Evolutionary conservation across 1,140 invertebrate species (phyloP), one percentile per base, ranked within the genome.

Genomic region (Leptopilina clavipes): DNA sequence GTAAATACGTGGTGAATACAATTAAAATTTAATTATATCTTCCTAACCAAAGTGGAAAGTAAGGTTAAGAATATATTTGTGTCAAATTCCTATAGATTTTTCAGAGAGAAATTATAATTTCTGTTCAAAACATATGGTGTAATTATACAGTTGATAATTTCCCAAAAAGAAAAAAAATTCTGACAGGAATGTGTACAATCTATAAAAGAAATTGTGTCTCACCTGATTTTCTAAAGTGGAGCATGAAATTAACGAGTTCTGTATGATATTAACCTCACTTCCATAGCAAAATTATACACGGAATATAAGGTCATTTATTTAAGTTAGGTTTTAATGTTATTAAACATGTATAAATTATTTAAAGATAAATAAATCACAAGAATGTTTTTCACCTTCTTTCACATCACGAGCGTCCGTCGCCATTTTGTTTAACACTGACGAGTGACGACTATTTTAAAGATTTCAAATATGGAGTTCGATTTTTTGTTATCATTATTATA

Each of bases 361-460:
- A 17, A 52, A 52, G 14, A 17, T 52, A 52, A 52, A 52, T 52
- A 52, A 52, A 52, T 52, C 3, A 0, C 48, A 17, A 17, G 6
- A 52, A 52, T 17, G 8, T 52, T 1, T 52, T 52, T 52, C 48
- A 17, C n/a, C 14, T n/a, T 52, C 48, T 52, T 17, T 52, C 48
- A 52, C 14, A 52, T n/a, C 48, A 52, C n/a, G 48, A 17, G 48
- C 48, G 48, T 52, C 48, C 48, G 14, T 52, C 48, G 48, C 48
- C 48, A 52, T 52, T 17, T 52, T 48, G 45, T 48, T 48, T 52
- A 52, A 52, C 14, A 48, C 44, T 48, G 44, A 48, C 14, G 5
- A 12, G 25, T 31, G 25, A 31, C 25, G n/a, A n/a, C n/a, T n/a
- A 44, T 44, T 44, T 31, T 31, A 31, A 31, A 31, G 25, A 31